A percentile compares a stretch with the other conserved stretches of the same genome.
These are phyloP conservation scores for Pseudotriccus pelzelni DNA, from an alignment of 2,797 vertebrate genomes.

Conservation along the genomic window DNA sequence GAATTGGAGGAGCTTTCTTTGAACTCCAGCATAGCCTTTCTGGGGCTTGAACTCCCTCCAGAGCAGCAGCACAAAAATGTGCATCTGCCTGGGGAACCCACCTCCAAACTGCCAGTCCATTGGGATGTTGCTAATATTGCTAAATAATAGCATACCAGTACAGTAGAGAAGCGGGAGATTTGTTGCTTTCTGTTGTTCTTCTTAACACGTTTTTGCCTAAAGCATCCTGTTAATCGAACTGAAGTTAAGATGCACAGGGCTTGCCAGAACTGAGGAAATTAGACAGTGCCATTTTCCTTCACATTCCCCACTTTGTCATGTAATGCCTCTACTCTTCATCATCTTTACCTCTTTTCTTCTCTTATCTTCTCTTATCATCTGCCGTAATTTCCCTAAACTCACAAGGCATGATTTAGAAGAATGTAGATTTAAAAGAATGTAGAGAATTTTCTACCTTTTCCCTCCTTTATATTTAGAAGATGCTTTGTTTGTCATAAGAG, in stretches of 20 bases:
- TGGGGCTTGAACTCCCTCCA: background rate
- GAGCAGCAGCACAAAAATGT: background rate
- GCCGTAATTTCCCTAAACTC: background rate
- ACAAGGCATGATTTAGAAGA: background rate
- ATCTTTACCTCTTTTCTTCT: background rate
- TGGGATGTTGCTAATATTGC: background rate
- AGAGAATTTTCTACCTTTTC: background rate
- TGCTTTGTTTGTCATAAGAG: background rate
- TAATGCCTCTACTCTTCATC: background rate
- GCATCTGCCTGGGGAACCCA: background rate
- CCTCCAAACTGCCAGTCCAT: background rate
- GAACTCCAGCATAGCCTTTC: background rate
- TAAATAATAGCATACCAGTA: background rate
- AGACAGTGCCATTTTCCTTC: background rate
- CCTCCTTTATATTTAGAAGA: background rate
- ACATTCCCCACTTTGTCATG: background rate
- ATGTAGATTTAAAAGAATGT: background rate
- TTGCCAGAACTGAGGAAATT: background rate
- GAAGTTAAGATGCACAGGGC: background rate
- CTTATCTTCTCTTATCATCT: background rate
- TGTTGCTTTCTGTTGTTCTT: background rate
- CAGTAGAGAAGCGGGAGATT: background rate
- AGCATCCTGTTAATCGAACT: background rate
- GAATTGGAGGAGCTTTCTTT: background rate
- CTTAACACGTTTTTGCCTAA: background rate